These are phyloP conservation scores for Enteromius fasciolatus DNA, from an alignment of 2,797 vertebrate genomes.

Conservation along the genomic window DNA sequence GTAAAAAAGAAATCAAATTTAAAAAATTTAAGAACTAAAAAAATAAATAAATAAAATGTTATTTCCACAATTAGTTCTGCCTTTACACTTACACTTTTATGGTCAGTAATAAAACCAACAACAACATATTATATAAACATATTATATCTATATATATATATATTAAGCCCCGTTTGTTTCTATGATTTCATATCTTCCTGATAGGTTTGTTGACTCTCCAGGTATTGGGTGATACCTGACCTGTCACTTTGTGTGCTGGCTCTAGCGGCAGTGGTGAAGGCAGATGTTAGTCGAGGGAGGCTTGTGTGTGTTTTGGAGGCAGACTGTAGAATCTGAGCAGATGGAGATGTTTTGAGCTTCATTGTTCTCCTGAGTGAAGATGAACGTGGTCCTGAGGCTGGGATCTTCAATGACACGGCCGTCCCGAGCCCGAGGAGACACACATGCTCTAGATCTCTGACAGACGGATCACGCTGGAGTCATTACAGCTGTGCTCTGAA, in stretches of 20 bases:
- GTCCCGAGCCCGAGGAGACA: not conserved
- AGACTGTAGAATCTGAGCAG: conserved; percentile 17
- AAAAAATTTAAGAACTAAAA: too few species aligned
- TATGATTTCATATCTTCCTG: too few species aligned
- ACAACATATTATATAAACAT: too few species aligned
- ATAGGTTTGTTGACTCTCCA: not conserved
- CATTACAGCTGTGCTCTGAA: not conserved
- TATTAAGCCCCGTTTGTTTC: too few species aligned
- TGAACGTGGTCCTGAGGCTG: not conserved
- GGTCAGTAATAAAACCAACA: too few species aligned
- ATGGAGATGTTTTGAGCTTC: conserved; percentile 27
- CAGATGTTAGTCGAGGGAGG: conserved; percentile 37
- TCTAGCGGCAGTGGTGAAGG: not conserved
- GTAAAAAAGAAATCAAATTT: too few species aligned
- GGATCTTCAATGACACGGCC: not conserved
- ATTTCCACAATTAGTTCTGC: too few species aligned
- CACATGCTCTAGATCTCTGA: conserved; percentile 4
- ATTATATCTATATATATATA: too few species aligned
- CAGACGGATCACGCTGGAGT: not conserved
- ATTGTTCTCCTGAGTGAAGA: conserved; percentile 20
- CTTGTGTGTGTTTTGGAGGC: conserved; percentile 29
- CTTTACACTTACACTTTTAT: too few species aligned
- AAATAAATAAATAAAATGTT: too few species aligned
- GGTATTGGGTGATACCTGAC: not conserved
- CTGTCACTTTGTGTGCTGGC: not conserved